These are phyloP conservation scores for Drosophila lacteicornis DNA, from an alignment of 1,140 invertebrate species.

Conservation along the genomic window DNA sequence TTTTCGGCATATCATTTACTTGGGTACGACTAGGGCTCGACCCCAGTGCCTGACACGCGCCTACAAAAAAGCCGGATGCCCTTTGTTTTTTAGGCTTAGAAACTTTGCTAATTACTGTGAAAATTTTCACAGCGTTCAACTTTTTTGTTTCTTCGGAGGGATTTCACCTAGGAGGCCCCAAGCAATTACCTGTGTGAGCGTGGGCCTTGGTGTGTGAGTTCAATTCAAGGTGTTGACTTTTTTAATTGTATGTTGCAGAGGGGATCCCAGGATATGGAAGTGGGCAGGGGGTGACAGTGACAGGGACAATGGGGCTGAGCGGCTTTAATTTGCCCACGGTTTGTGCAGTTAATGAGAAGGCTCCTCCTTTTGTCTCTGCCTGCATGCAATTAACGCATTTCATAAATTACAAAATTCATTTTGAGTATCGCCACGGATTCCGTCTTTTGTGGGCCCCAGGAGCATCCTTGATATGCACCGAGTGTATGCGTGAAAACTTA, in stretches of 20 bases:
- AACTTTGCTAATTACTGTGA: slow-evolving; percentile 83
- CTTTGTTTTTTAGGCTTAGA: slow-evolving; percentile 73
- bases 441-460: slow-evolving; percentile 7
- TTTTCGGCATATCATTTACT: slow-evolving; percentile 57
- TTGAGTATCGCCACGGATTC: slow-evolving; percentile 22
- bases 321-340: slow-evolving; percentile 55
- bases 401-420: slow-evolving; percentile 43
- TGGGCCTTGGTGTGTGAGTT: slow-evolving; percentile 34
- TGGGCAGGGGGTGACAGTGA: background rate
- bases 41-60: slow-evolving; percentile 17
- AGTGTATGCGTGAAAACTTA: slow-evolving; percentile 21
- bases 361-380: slow-evolving; percentile 4
- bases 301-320: slow-evolving; percentile 14
- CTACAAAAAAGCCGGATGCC: slow-evolving; percentile 54
- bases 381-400: slow-evolving; percentile 39
- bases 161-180: slow-evolving; percentile 22
- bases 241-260: slow-evolving; percentile 61
- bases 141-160: slow-evolving; percentile 50
- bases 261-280: background rate
- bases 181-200: slow-evolving; percentile 34
- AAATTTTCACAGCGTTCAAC: slow-evolving; percentile 73
- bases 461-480: slow-evolving; percentile 8
- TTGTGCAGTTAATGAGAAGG: slow-evolving; percentile 49
- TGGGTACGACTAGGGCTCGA: slow-evolving; percentile 29
- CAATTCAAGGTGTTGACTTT: slow-evolving; percentile 76